Conservation (phyloP, 2,113 vertebrate species). For the Phalacrocorax aristotelis region DNA sequence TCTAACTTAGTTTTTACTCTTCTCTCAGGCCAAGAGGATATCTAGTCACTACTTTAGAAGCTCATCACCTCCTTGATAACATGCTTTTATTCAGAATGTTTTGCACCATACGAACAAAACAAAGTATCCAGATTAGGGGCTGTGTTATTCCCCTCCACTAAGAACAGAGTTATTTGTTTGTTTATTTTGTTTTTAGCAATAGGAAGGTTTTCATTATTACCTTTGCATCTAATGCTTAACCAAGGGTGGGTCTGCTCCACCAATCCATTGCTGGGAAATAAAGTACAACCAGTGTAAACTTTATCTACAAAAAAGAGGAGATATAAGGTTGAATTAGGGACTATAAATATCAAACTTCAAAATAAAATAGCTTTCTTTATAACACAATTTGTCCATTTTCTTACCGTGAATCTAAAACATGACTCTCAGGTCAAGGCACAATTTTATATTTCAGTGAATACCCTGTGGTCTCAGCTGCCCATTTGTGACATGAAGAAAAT, state of each 20-base stretch:
- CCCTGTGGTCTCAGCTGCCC: neutral
- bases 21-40: neutral
- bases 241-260: neutral
- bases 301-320: neutral
- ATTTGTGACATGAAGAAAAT: neutral
- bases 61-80: neutral
- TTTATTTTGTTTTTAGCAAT: neutral
- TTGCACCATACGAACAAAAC: neutral
- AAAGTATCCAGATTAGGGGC: neutral
- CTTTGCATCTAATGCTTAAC: neutral
- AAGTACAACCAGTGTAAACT: neutral
- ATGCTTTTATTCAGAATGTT: neutral
- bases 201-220: neutral
- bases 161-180: neutral
- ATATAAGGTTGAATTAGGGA: neutral
- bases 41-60: neutral
- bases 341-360: neutral
- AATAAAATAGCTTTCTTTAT: neutral
- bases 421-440: neutral
- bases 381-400: neutral
- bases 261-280: neutral
- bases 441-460: neutral
- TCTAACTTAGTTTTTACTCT: neutral
- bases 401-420: neutral
- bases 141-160: neutral